Conservation (phyloP, 2,797 vertebrate species). For the Cyclura pinguis region DNA sequence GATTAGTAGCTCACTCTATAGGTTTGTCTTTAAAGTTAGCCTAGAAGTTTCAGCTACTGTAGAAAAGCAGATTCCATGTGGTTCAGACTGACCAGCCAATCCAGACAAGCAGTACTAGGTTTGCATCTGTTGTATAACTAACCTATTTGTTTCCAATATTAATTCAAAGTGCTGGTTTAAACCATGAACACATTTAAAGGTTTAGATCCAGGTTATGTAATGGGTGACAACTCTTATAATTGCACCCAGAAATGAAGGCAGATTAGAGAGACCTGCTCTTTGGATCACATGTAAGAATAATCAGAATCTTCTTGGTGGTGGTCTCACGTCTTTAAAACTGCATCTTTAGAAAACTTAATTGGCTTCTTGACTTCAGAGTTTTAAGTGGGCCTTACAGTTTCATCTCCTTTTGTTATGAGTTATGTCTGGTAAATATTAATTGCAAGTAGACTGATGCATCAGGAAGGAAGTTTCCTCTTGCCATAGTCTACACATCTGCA, state of each 20-base stretch:
- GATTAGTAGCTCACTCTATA: neutral
- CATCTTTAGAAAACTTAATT: neutral
- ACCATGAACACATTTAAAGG: neutral
- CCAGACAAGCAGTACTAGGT: neutral
- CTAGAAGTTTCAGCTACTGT: no score
- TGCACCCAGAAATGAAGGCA: neutral
- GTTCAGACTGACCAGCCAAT: neutral
- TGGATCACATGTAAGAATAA: neutral
- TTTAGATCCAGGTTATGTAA: neutral
- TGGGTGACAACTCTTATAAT: neutral
- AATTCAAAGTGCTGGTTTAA: neutral
- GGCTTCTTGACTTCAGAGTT: neutral
- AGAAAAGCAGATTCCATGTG: no score
- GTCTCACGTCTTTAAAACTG: neutral
- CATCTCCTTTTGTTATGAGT: neutral
- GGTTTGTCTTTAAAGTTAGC: no score
- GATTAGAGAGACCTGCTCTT: neutral
- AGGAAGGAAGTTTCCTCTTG: no score
- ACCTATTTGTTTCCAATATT: neutral
- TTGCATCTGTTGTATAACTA: neutral
- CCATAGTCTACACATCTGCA: no score
- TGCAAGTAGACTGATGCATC: no score
- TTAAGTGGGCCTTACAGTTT: neutral
- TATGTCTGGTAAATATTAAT: no score
- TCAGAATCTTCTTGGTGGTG: neutral